Percentiles rank a stretch among this genome's conserved stretches.
phyloP scores from a whole-genome alignment of 2,888 invertebrate genomes.

The Diachrysia chrysitis region DNA sequence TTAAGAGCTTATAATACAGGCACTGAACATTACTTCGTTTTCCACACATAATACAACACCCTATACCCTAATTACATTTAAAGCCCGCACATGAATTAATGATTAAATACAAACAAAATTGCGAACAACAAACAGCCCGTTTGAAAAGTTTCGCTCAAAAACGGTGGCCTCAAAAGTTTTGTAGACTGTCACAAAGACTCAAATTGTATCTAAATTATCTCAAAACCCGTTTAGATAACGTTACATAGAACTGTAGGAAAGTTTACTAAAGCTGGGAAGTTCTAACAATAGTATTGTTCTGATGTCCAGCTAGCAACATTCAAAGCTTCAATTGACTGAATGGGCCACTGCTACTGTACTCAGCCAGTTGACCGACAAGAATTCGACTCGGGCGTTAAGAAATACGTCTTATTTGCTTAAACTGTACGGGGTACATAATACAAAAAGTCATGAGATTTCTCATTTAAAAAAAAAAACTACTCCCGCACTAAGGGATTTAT shows the following conservation, averaged over 20 bases:
- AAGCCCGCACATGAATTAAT: constrained; percentile 22
- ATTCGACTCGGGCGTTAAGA: too few relatives aligned
- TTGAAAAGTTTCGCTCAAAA: constrained; percentile 36
- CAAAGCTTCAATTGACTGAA: neutral
- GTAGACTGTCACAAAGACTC: constrained; percentile 10
- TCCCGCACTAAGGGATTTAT: too few relatives aligned
- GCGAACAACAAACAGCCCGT: constrained; percentile 21
- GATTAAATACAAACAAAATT: constrained; percentile 42
- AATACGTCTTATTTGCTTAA: too few relatives aligned
- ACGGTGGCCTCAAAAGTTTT: constrained; percentile 31
- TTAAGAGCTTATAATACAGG: too few relatives aligned
- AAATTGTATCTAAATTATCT: constrained; percentile 8
- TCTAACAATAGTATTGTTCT: constrained; percentile 3
- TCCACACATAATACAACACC: neutral
- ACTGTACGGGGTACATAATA: too few relatives aligned
- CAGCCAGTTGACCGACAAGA: too few relatives aligned
- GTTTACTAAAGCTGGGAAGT: neutral
- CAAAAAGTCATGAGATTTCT: too few relatives aligned
- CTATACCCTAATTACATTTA: constrained; percentile 5
- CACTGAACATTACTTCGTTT: constrained; percentile 1
- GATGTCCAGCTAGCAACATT: neutral
- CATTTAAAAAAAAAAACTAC: too few relatives aligned
- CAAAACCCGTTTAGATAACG: constrained; percentile 17
- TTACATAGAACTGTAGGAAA: neutral
- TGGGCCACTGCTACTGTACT: neutral